Conservation (phyloP, 1,140 invertebrate genomes). For the Brachionus paranguensis region DNA sequence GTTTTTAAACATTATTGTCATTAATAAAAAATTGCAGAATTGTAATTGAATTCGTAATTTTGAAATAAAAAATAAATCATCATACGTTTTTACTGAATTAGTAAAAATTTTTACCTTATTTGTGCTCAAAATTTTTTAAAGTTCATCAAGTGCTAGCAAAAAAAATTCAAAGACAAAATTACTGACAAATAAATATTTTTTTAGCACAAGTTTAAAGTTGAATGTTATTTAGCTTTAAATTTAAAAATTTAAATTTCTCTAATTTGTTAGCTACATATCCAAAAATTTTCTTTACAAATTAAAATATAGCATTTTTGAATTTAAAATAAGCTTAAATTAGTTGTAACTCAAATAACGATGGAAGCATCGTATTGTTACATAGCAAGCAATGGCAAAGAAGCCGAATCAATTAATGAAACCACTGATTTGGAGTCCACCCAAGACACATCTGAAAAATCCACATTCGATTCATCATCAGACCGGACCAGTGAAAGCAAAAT, state of each 20-base stretch:
- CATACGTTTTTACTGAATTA: too few relatives aligned
- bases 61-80: too few relatives aligned
- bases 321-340: background rate
- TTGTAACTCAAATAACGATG: background rate
- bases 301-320: background rate
- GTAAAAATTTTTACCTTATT: too few relatives aligned
- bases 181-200: too few relatives aligned
- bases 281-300: background rate
- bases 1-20: too few relatives aligned
- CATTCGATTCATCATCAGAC: background rate
- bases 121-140: too few relatives aligned
- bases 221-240: background rate
- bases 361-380: slow-evolving; percentile 16
- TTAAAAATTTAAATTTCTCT: background rate
- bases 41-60: too few relatives aligned
- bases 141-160: too few relatives aligned
- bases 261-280: background rate
- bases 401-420: background rate
- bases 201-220: background rate
- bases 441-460: background rate
- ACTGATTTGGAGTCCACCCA: background rate
- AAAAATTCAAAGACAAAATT: too few relatives aligned
- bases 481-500: background rate
- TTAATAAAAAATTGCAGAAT: too few relatives aligned
- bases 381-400: background rate